Base-by-base conservation (phyloP, 2,797 vertebrate genomes). In the Apodemus agrarius region DNA sequence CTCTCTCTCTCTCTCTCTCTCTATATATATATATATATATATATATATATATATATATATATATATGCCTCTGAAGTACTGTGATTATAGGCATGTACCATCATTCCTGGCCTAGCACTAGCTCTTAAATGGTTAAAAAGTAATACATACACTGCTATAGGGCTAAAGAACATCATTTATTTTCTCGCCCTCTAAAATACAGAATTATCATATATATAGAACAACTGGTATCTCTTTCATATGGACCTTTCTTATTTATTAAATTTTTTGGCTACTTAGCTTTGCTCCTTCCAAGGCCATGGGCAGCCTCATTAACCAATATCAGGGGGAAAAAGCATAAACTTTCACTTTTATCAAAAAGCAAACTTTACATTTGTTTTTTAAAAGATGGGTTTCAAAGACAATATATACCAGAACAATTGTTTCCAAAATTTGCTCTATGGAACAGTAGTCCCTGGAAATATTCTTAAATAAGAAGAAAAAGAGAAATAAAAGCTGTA, bases 171-270 rank as follows among this genome's bases (percentile, higher is more conserved):
- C 1, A 95, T 26, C n/a, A 93, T 88, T 46, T 85, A 87, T 78
- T 90, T 94, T 67, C 61, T 93, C 90, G 49, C 59, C 19, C 37
- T 96, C 81, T 94, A 84, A 63, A 49, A 79, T 59, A 86, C 74
- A 22, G 52, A 96, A 94, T 84, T 93, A 93, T 74, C 14, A 91
- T 29, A 92, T 84, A 90, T 90, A 74, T 69, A 81, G 83, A 94
- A 91, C 16, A 94, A 40, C 4, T 89, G 37, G 54, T 78, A 91
- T 46, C 92, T 22, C 40, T 96, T 95, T 90, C 76, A 74, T 87
- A 89, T 88, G 31, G 63, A 80, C 7, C 57, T 90, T 92, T 88
- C 52, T 96, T 88, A 69, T 92, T 76, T 24, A 3, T 75, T 74
- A 37, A 21, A 21, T 37, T 54, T 96, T 95, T 67, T 22, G 65